Evolutionary conservation across 2,888 invertebrate species (phyloP), one percentile per base, ranked within the genome.

Genomic region (Pogonocherus hispidulus): DNA sequence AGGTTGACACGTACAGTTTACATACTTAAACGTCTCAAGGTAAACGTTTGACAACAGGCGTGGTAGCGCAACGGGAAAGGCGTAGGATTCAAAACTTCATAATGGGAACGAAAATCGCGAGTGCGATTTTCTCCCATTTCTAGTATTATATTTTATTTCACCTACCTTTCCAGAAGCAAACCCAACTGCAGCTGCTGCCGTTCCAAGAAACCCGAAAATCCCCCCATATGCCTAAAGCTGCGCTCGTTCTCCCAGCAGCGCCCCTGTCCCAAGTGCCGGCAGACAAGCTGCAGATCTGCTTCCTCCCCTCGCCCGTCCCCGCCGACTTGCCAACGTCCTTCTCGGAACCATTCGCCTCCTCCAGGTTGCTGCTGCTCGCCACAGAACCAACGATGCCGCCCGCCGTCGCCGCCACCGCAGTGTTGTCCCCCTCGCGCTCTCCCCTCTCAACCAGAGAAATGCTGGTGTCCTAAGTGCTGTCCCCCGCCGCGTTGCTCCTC

Each of bases 131-230:
- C n/a, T n/a, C n/a, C n/a, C 27, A 8, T 27, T 27, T 27, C 27
- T 8, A 27, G 8, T 27, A 5, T 27, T 27, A 20, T 5, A 14
- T n/a, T 22, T 22, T 2, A 57, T 20, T 3, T 16, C 1, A n/a
- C 22, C 14, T 59, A 14, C 9, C 9, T 20, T 65, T 66, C 18
- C 32, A 69, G 66, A 5, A 63, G 52, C 4, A 51, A 60, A 19
- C 66, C 70, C 16, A 66, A 69, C 20, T 65, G 66, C 35, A 70
- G 65, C 19, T 63, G 59, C 6, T 47, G 49, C 3, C 32, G 51
- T n/a, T 16, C 41, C 14, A 27, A 47, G 32, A 63, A 44, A 44
- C 2, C 41, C 11, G 41, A 41, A 3, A 16, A 23, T 9, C 20
- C 22, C 20, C 18, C 18, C 18, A 22, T n/a, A 3, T 52, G 47